phyloP scores from a whole-genome alignment of 1,140 invertebrate genomes.

The Goniozus legneri region DNA sequence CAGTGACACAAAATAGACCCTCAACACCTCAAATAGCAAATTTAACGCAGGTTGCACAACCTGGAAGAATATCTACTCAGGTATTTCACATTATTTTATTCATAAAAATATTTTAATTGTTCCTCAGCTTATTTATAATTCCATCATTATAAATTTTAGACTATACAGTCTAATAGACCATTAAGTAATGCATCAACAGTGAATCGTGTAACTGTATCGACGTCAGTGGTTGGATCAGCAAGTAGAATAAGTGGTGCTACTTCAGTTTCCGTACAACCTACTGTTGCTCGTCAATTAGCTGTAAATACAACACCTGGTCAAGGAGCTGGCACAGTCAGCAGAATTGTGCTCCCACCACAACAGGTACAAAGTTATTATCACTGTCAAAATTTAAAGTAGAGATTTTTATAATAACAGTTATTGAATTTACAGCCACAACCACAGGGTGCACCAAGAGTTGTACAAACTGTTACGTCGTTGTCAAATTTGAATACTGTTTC shows the following conservation, averaged over 20 bases:
- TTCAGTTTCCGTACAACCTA: constrained; percentile 40
- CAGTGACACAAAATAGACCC: constrained; percentile 36
- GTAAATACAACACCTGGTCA: constrained; percentile 40
- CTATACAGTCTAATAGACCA: constrained; percentile 39
- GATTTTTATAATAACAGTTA: no score
- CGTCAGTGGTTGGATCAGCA: constrained; percentile 40
- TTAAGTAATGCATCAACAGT: constrained; percentile 33
- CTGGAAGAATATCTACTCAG: constrained; percentile 37
- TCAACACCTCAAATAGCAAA: constrained; percentile 33
- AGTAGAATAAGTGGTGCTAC: constrained; percentile 44
- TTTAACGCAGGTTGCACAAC: constrained; percentile 32
- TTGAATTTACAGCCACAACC: constrained; percentile 25
- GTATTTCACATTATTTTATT: no score
- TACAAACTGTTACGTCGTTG: constrained; percentile 47
- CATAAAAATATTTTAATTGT: constrained; percentile 27
- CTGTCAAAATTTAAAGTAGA: no score
- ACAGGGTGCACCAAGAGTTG: constrained; percentile 34
- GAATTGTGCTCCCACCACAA: constrained; percentile 47
- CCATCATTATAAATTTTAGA: constrained; percentile 16
- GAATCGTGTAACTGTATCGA: constrained; percentile 44
- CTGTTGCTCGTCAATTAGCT: constrained; percentile 37
- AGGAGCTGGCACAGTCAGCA: constrained; percentile 36
- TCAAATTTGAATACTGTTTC: constrained; percentile 42
- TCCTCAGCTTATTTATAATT: not conserved
- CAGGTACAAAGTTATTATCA: no score